Evolutionary conservation across 2,113 vertebrate genomes (phyloP).

Genomic region (Nothocercus nigrocapillus): DNA sequence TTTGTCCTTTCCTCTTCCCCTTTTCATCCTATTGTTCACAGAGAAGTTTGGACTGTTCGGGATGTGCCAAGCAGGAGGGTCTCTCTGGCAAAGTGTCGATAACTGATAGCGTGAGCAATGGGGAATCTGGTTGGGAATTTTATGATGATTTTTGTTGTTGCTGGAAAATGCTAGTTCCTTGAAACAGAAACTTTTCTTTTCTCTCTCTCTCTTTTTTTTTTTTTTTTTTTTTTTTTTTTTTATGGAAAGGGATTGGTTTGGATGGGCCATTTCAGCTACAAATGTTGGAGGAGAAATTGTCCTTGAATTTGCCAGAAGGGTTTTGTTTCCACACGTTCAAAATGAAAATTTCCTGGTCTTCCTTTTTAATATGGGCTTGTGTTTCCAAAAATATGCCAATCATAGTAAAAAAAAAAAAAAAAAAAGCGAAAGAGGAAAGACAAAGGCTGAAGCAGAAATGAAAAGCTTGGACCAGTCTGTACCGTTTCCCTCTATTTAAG

Average conservation of each 20-base stretch:
- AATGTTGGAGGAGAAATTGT: neutral
- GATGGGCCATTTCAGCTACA: neutral
- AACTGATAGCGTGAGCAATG: neutral
- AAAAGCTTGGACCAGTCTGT: neutral
- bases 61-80: neutral
- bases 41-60: neutral
- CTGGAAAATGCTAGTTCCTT: neutral
- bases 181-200: neutral
- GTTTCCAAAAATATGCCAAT: conserved; percentile 29
- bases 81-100: neutral
- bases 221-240: neutral
- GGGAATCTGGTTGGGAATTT: neutral
- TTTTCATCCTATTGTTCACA: neutral
- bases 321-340: neutral
- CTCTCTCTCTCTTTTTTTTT: neutral
- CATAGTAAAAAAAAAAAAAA: neutral
- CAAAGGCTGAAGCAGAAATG: neutral
- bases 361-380: neutral
- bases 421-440: neutral
- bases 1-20: conserved; percentile 35
- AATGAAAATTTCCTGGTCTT: conserved; percentile 19
- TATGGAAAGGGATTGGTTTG: neutral
- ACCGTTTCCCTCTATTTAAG: neutral
- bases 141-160: neutral
- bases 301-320: neutral